These are phyloP conservation scores for Lophius piscatorius DNA, from an alignment of 2,113 vertebrate species.

Conservation along the genomic window DNA sequence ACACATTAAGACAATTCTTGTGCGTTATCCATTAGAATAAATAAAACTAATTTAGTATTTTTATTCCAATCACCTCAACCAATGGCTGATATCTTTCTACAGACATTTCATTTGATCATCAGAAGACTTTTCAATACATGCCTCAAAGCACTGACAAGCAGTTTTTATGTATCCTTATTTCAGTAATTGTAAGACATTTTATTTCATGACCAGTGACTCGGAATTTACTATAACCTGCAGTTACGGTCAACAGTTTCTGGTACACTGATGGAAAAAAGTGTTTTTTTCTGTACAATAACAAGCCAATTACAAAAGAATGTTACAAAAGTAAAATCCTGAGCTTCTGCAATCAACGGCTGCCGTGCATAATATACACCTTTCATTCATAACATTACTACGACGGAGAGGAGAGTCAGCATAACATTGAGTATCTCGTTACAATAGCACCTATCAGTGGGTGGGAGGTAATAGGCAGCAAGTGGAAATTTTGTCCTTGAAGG, in stretches of 20 bases:
- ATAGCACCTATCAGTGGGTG: no score
- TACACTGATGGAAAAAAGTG: constrained; percentile 16
- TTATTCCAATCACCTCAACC: constrained; percentile 1
- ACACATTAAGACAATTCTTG: constrained; percentile 1
- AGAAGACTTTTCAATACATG: constrained; percentile 8
- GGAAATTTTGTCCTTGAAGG: no score
- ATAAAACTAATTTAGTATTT: constrained; percentile 48
- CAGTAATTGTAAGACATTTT: constrained; percentile 9
- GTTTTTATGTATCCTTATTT: constrained; percentile 14
- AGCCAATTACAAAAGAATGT: not conserved
- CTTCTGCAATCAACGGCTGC: constrained; percentile 4
- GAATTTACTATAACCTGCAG: not conserved
- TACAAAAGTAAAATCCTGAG: constrained; percentile 35
- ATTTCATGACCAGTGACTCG: not conserved
- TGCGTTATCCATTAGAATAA: constrained; percentile 44
- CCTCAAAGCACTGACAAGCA: constrained; percentile 5
- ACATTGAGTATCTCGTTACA: no score
- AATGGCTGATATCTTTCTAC: not conserved
- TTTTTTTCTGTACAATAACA: constrained; percentile 13
- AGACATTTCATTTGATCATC: not conserved
- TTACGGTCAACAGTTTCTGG: constrained; percentile 34
- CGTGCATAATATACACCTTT: constrained; percentile 4
- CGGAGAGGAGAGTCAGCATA: no score
- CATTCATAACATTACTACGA: no score
- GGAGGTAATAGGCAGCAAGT: no score